Evolutionary conservation across 2,797 vertebrate genomes (phyloP).

Genomic region (Lophotriccus pileatus): DNA sequence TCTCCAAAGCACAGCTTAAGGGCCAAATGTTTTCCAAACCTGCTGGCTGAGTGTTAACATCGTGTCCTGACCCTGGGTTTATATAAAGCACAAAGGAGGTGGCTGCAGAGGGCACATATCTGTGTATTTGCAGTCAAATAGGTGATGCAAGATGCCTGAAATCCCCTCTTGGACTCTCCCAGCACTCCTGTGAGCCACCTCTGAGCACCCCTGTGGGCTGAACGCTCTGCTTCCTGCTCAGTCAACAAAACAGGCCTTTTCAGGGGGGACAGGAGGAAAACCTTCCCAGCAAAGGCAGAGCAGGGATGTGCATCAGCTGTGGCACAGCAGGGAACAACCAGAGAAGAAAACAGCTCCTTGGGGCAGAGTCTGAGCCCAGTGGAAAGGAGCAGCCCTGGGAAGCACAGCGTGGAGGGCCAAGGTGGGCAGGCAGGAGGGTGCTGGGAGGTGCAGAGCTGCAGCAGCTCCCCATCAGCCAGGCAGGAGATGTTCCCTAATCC

Average conservation of each 20-base stretch:
- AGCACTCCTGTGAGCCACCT: rapidly evolving
- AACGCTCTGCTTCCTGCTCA: neutral
- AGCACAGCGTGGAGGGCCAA: rapidly evolving
- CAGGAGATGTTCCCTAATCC: neutral
- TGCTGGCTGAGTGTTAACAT: neutral
- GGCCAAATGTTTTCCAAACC: neutral
- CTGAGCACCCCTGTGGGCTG: neutral
- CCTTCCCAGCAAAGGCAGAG: neutral
- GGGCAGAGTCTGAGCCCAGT: neutral
- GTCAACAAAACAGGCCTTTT: neutral
- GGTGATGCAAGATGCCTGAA: neutral
- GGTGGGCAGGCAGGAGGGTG: neutral
- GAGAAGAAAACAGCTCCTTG: neutral
- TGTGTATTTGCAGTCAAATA: neutral
- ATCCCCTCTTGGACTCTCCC: neutral
- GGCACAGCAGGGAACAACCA: neutral
- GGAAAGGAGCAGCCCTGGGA: neutral
- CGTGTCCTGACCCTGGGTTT: neutral
- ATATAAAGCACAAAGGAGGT: neutral
- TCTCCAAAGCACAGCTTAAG: neutral
- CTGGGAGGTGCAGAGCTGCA: neutral
- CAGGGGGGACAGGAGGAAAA: neutral
- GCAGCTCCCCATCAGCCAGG: neutral
- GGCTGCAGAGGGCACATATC: neutral
- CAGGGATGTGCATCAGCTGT: neutral